Percentiles rank a stretch among this genome's conserved stretches.
These are phyloP conservation scores for Machimus rusticus DNA, from an alignment of 2,888 invertebrate genomes.

Conservation along the genomic window DNA sequence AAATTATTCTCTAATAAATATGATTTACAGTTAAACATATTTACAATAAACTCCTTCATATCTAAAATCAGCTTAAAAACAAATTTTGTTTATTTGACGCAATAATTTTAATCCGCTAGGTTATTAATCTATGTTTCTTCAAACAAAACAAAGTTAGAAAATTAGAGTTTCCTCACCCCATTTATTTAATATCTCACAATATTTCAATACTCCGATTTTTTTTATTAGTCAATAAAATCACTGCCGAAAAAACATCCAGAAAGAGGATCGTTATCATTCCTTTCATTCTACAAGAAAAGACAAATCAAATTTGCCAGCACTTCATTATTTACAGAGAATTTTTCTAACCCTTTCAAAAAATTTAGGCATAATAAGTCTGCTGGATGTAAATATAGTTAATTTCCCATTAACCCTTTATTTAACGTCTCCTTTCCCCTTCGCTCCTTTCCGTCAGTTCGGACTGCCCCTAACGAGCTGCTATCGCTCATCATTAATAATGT, in stretches of 20 bases:
- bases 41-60: too few relatives aligned
- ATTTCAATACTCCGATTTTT: not conserved
- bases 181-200: not conserved
- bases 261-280: not conserved
- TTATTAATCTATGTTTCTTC: too few relatives aligned
- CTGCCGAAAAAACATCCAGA: not conserved
- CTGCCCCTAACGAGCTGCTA: not conserved
- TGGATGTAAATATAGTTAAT: not conserved
- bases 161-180: not conserved
- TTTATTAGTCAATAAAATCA: not conserved
- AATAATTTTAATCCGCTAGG: too few relatives aligned
- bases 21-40: too few relatives aligned
- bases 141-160: too few relatives aligned
- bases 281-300: not conserved
- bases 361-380: not conserved
- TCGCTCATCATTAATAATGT: conserved; percentile 24
- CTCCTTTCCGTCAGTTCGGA: not conserved
- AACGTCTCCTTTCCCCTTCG: not conserved
- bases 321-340: not conserved
- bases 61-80: too few relatives aligned
- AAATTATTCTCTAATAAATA: too few relatives aligned
- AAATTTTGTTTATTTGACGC: too few relatives aligned
- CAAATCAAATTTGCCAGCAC: not conserved
- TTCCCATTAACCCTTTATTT: not conserved
- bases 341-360: not conserved